Conservation (phyloP, 2,797 vertebrate species). For the Melanotaenia nigrans region DNA sequence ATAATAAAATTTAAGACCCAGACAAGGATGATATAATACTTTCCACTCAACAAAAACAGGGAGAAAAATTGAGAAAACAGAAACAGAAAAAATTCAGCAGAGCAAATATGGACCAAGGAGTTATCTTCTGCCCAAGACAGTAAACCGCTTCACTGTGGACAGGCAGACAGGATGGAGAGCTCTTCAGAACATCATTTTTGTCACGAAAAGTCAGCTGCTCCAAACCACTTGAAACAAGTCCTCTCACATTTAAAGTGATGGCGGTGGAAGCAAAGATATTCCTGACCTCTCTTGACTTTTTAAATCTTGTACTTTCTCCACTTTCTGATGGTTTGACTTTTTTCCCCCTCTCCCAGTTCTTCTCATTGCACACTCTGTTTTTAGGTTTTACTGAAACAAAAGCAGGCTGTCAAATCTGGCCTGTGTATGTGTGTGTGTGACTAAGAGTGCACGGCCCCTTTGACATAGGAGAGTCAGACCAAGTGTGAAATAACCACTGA, state of each 20-base stretch:
- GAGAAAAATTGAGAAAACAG: slow-evolving; percentile 22
- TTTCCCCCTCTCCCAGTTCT: slow-evolving; percentile 8
- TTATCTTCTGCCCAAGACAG: slow-evolving; percentile 34
- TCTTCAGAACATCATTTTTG: slow-evolving; percentile 63
- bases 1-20: slow-evolving; percentile 58
- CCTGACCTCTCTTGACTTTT: slow-evolving; percentile 76
- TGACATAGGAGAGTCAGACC: slow-evolving; percentile 69
- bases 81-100: slow-evolving; percentile 10
- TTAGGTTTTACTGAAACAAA: slow-evolving; percentile 50
- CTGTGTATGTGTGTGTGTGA: slow-evolving; percentile 23
- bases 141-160: slow-evolving; percentile 27
- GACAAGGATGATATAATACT: slow-evolving; percentile 60
- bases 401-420: slow-evolving; percentile 44
- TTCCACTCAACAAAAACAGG: slow-evolving; percentile 50
- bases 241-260: slow-evolving; percentile 67
- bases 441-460: slow-evolving; percentile 33
- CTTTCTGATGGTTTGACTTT: slow-evolving; percentile 52
- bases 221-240: slow-evolving; percentile 70
- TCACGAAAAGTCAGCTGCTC: slow-evolving; percentile 60
- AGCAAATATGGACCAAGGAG: slow-evolving; percentile 22
- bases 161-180: slow-evolving; percentile 29
- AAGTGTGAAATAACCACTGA: slow-evolving; percentile 69
- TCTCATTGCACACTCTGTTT: slow-evolving; percentile 41
- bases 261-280: slow-evolving; percentile 63
- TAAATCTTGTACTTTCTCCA: slow-evolving; percentile 69